These are phyloP conservation scores for Mormoops blainvillei DNA, from an alignment of 2,113 vertebrate genomes.

Conservation along the genomic window DNA sequence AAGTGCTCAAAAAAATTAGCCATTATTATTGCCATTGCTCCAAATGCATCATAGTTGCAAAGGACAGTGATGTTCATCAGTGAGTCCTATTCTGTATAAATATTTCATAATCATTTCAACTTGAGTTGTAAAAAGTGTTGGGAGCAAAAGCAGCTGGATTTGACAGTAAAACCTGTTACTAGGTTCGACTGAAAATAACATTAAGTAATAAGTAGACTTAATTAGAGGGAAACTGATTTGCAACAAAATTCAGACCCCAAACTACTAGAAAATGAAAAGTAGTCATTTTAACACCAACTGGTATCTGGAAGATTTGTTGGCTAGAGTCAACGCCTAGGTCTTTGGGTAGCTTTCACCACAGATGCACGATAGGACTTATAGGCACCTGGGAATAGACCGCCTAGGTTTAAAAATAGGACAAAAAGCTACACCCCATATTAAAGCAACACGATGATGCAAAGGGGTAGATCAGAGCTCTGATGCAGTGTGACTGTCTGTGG, in stretches of 20 bases:
- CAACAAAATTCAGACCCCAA: neutral
- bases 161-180: neutral
- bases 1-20: neutral
- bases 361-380: neutral
- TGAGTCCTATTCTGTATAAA: neutral
- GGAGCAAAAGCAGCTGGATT: neutral
- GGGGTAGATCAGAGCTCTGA: neutral
- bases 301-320: neutral
- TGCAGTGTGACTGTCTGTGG: rapidly evolving
- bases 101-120: neutral
- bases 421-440: neutral
- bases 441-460: neutral
- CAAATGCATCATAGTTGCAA: neutral
- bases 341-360: neutral
- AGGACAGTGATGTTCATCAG: neutral
- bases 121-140: neutral
- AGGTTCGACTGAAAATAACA: neutral
- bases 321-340: neutral
- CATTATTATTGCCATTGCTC: neutral
- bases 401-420: neutral
- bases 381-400: neutral
- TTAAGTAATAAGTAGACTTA: slow-evolving; percentile 4
- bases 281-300: neutral
- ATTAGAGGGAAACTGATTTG: neutral
- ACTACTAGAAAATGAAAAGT: neutral